Conservation (phyloP, 2,888 invertebrate species). For the Eumacrocentrus americanus region DNA sequence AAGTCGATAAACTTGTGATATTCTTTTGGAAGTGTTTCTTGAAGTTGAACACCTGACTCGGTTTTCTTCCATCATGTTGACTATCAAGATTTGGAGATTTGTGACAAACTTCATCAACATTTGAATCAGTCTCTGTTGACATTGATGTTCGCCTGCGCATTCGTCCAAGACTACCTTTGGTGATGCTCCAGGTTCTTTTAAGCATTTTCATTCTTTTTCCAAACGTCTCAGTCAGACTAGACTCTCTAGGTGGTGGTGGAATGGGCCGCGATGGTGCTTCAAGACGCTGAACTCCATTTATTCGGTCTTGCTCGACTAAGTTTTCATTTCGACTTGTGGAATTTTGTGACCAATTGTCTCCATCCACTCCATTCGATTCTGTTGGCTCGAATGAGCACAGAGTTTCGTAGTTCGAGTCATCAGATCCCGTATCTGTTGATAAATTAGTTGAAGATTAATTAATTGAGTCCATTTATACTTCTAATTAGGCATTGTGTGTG, state of each 20-base stretch:
- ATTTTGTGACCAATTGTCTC: neutral
- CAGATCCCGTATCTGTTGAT: conserved; percentile 48
- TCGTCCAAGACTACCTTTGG: conserved; percentile 55
- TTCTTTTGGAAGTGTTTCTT: conserved; percentile 51
- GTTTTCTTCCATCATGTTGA: conserved; percentile 38
- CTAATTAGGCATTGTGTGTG: neutral
- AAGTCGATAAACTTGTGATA: conserved; percentile 50
- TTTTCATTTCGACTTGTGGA: conserved; percentile 10
- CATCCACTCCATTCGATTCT: conserved; percentile 33
- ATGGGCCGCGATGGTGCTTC: conserved; percentile 51
- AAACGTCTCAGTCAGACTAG: conserved; percentile 51
- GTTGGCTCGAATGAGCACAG: conserved; percentile 47
- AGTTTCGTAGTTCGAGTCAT: conserved; percentile 58
- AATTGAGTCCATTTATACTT: neutral
- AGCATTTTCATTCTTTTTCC: conserved; percentile 56
- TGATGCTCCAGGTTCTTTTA: conserved; percentile 57
- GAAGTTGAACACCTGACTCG: conserved; percentile 40
- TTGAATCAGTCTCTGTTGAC: conserved; percentile 32
- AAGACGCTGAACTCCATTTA: conserved; percentile 14
- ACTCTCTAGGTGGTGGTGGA: conserved; percentile 54
- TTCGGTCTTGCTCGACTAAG: neutral
- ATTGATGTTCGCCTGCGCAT: conserved; percentile 49
- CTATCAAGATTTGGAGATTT: conserved; percentile 36
- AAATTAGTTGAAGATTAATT: conserved; percentile 12
- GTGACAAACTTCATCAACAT: conserved; percentile 24